Conservation (phyloP, 2,888 invertebrate species). For the Leucophenga maculata region DNA sequence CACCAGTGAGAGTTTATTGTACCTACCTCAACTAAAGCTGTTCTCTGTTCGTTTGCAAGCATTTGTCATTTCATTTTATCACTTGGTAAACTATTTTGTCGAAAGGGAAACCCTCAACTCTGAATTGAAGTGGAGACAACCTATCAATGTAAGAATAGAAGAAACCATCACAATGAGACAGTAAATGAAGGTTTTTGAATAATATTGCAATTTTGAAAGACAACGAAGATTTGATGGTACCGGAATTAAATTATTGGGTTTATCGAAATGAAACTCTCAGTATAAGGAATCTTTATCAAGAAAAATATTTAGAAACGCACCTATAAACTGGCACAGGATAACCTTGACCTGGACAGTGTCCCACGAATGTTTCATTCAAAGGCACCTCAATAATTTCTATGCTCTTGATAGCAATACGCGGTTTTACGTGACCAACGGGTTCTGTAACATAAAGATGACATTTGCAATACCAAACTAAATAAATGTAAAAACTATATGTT, state of each 20-base stretch:
- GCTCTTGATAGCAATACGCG: conserved; percentile 66
- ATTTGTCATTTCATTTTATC: conserved; percentile 41
- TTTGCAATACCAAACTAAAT: neutral
- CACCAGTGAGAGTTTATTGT: neutral
- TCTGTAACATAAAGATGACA: conserved; percentile 52
- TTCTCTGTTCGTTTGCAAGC: neutral
- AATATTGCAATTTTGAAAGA: too few relatives aligned
- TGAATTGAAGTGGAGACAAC: neutral
- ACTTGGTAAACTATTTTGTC: conserved; percentile 41
- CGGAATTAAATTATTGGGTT: too few relatives aligned
- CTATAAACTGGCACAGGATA: conserved; percentile 79
- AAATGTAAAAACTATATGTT: neutral
- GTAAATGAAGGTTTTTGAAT: too few relatives aligned
- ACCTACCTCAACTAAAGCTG: conserved; percentile 9
- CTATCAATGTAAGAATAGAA: neutral
- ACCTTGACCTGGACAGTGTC: conserved; percentile 81
- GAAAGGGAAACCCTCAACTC: conserved; percentile 12
- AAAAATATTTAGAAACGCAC: conserved; percentile 66
- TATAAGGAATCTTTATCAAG: conserved; percentile 20
- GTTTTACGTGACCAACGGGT: conserved; percentile 69
- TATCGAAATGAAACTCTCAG: conserved; percentile 28
- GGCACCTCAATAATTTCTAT: conserved; percentile 68
- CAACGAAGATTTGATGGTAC: too few relatives aligned
- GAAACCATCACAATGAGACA: neutral
- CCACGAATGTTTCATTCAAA: conserved; percentile 52